Percentiles rank a stretch among this genome's conserved stretches.
phyloP scores from a whole-genome alignment of 2,797 vertebrate species.

The Chromobotia macracanthus region DNA sequence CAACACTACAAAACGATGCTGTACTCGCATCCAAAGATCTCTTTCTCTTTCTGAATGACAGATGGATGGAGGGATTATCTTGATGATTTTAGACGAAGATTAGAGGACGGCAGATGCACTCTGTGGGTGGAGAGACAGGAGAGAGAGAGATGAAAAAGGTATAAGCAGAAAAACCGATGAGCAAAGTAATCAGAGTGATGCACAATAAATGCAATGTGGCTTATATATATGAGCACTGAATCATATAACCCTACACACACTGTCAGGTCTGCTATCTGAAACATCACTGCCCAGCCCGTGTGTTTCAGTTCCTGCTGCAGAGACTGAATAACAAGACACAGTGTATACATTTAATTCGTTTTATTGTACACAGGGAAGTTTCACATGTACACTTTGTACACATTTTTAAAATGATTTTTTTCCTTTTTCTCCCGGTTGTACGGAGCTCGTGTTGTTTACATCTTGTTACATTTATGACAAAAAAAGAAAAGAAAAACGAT shows the following conservation, averaged over 20 bases:
- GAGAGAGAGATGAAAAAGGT: conserved; percentile 30
- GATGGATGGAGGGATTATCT: conserved; percentile 81
- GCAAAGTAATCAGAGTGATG: conserved; percentile 34
- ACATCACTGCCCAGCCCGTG: background rate
- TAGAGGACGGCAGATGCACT: conserved; percentile 81
- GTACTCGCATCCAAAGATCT: background rate
- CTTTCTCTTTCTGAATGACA: conserved; percentile 60
- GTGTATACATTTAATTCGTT: conserved; percentile 63
- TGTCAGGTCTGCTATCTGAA: conserved; percentile 49
- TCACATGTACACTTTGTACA: conserved; percentile 78
- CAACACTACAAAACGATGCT: conserved; percentile 2
- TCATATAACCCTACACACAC: conserved; percentile 18
- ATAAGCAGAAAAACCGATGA: conserved; percentile 14
- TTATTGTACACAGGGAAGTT: conserved; percentile 78
- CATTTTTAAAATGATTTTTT: conserved; percentile 51
- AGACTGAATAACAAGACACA: conserved; percentile 39
- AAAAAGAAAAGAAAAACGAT: conserved; percentile 56
- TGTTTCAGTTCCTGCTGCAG: background rate
- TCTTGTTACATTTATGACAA: conserved; percentile 21
- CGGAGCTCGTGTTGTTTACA: conserved; percentile 14
- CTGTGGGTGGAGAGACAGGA: conserved; percentile 69
- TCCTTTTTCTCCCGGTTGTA: conserved; percentile 60
- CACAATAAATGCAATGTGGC: background rate
- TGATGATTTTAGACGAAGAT: conserved; percentile 83
- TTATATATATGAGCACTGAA: background rate